phyloP scores from a whole-genome alignment of 2,797 vertebrate species.

The Loriculus beryllinus region DNA sequence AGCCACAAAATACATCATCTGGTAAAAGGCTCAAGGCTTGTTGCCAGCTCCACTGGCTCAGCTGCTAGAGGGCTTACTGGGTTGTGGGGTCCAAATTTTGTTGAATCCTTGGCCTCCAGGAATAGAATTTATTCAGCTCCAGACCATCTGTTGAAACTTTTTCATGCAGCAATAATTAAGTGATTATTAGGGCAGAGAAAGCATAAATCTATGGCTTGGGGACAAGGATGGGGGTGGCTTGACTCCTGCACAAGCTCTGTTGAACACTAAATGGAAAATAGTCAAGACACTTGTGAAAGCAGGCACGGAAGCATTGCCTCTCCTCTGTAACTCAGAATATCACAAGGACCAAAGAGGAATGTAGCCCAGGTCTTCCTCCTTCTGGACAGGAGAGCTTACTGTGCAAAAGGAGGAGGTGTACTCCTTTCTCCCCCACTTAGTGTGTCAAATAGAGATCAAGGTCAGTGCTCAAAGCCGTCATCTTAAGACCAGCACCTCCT shows the following conservation, averaged over 20 bases:
- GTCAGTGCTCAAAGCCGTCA: not conserved
- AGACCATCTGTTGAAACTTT: slow-evolving; percentile 65
- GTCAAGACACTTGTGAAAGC: not conserved
- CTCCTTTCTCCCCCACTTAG: not conserved
- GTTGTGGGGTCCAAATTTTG: slow-evolving; percentile 29
- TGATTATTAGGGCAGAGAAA: slow-evolving; percentile 65
- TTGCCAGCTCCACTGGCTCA: slow-evolving; percentile 15
- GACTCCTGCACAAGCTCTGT: not conserved
- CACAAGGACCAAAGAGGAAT: not conserved
- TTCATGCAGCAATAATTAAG: slow-evolving; percentile 52
- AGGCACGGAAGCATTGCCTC: not conserved
- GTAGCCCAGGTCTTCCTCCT: not conserved
- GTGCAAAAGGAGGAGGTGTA: not conserved
- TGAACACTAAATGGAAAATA: slow-evolving; percentile 2
- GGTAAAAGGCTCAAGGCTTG: not conserved
- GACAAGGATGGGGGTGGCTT: not conserved
- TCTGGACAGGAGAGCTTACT: not conserved
- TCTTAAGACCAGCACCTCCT: not conserved
- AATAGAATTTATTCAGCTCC: slow-evolving; percentile 45
- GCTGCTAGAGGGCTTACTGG: slow-evolving; percentile 13
- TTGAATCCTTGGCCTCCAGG: slow-evolving; percentile 30
- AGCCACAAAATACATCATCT: not conserved
- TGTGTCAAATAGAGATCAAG: not conserved
- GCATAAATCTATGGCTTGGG: not conserved
- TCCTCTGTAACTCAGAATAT: not conserved